Evolutionary conservation across 2,888 invertebrate species (phyloP), one percentile per base, ranked within the genome.

Genomic region (Pollenia amentaria): DNA sequence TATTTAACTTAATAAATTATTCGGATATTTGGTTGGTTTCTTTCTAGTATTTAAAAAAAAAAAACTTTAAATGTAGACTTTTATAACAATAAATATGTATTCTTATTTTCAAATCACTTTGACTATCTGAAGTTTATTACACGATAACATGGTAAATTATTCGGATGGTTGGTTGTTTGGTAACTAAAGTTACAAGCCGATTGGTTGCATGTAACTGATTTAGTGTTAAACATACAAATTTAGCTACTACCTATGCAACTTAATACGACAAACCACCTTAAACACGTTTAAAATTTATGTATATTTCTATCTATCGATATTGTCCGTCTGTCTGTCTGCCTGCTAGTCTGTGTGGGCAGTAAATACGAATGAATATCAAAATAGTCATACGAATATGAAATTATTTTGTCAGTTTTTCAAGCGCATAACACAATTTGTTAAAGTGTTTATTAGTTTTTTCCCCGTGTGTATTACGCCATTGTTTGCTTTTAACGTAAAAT

Each of bases 281-380:
- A 42, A 53, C 29, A 53, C 12, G 48, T 60, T 46, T 29, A n/a
- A 57, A 65, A 42, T 72, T 6, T 10, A 16, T 65, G 12, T 67
- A 16, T 65, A 16, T 67, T 55, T 67, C 11, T 29, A 12, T 67
- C 21, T 42, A 64, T 29, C n/a, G n/a, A 7, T 55, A 10, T 12
- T 9, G 46, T 60, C 48, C 21, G 29, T 51, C 16, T 51, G 40
- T 62, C 14, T 62, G 79, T 70, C 79, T 79, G 51, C 42, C 51
- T 29, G n/a, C 16, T 21, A 12, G 62, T 62, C 21, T 70, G 44
- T 79, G 70, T 79, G 79, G 79, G 69, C 53, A 62, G 69, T 38
- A 46, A 48, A 44, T 65, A 29, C 16, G 29, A 29, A 48, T 48
- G 1, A 18, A 40, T 70, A 40, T 64, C 14, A 53, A 42, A 53